Conservation (phyloP, 2,888 invertebrate genomes). For the Apodemia mormo region DNA sequence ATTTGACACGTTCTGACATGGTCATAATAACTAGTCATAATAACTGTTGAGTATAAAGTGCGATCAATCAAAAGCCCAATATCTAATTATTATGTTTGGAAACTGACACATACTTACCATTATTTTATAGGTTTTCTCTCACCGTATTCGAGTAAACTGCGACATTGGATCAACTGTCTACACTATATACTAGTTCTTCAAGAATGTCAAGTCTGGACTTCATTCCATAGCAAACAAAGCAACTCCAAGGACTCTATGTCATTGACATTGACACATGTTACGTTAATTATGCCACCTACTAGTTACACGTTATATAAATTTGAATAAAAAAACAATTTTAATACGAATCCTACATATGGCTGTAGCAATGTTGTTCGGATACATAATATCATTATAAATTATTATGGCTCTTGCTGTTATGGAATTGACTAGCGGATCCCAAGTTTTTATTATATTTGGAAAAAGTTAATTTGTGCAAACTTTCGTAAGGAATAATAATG, state of each 20-base stretch:
- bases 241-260: constrained; percentile 60
- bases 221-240: constrained; percentile 68
- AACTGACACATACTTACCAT: constrained; percentile 58
- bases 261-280: constrained; percentile 52
- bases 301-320: not conserved
- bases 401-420: not conserved
- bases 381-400: not conserved
- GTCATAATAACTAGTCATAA: too few species aligned
- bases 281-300: constrained; percentile 46
- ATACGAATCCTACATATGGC: not conserved
- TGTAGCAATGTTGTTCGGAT: too few species aligned
- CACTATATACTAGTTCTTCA: constrained; percentile 75
- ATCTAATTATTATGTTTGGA: not conserved
- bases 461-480: not conserved
- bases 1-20: too few species aligned
- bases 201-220: constrained; percentile 75
- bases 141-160: constrained; percentile 60
- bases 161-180: constrained; percentile 56
- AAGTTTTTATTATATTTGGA: too few species aligned
- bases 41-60: not conserved
- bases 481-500: not conserved
- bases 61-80: not conserved
- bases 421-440: not conserved
- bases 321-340: not conserved
- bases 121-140: constrained; percentile 57